Conservation (phyloP, 2,797 vertebrate species). For the Cirrhinus mrigala region DNA sequence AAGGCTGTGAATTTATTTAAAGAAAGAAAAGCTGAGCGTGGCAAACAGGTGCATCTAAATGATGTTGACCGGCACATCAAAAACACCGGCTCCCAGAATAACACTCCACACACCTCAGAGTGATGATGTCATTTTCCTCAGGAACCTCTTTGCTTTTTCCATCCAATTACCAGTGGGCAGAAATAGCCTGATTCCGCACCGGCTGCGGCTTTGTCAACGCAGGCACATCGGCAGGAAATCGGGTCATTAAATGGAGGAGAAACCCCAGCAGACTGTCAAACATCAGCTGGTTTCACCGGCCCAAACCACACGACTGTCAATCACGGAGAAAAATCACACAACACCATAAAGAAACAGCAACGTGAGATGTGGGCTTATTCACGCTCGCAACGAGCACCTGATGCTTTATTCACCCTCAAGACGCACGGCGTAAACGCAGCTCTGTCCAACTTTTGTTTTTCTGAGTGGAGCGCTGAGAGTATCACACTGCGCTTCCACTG, state of each 20-base stretch:
- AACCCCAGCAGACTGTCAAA: constrained; percentile 43
- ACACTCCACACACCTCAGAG: constrained; percentile 52
- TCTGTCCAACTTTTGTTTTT: constrained; percentile 12
- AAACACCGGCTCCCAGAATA: constrained; percentile 43
- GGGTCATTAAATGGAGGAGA: constrained; percentile 54
- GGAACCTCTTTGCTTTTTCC: constrained; percentile 55
- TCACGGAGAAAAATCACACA: constrained; percentile 19
- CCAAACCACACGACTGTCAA: constrained; percentile 43
- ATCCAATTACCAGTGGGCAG: constrained; percentile 58
- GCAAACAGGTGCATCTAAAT: constrained; percentile 57
- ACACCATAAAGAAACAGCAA: constrained; percentile 16
- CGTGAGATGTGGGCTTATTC: constrained; percentile 3
- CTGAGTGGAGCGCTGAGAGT: not conserved
- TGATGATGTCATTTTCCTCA: constrained; percentile 55
- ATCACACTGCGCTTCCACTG: constrained; percentile 5
- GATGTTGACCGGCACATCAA: constrained; percentile 54
- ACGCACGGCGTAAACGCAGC: not conserved
- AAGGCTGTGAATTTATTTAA: constrained; percentile 42
- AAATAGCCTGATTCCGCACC: constrained; percentile 53
- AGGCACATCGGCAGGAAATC: constrained; percentile 36
- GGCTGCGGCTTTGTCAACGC: constrained; percentile 50
- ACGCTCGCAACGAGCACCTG: constrained; percentile 10
- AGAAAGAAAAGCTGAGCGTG: constrained; percentile 51
- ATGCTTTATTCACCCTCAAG: constrained; percentile 6
- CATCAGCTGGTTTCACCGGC: not conserved